phyloP scores from a whole-genome alignment of 2,797 vertebrate genomes.

The Halcyon smyrnensis region DNA sequence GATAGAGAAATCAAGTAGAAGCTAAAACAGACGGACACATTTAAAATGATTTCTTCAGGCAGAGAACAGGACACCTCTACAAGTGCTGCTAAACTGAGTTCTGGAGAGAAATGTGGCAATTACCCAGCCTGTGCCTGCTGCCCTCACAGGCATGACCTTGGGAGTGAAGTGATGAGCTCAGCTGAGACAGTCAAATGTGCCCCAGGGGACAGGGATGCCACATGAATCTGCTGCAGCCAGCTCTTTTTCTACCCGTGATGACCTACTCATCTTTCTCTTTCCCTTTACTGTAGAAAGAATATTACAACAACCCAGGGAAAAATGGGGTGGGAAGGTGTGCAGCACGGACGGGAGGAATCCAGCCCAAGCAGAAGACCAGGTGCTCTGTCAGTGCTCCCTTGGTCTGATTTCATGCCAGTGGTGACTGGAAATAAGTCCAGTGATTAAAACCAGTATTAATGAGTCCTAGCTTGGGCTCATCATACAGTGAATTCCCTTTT shows the following conservation, averaged over 20 bases:
- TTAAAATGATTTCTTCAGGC: conserved; percentile 28
- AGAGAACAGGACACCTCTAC: not conserved
- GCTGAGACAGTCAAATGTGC: not conserved
- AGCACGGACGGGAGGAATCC: not conserved
- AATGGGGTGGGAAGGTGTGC: accelerated
- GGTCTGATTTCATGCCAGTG: not conserved
- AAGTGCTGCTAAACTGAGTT: not conserved
- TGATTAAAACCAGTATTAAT: not conserved
- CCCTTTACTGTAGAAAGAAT: not conserved
- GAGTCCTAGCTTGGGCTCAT: not conserved
- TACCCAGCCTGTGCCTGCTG: not conserved
- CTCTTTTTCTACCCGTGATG: not conserved
- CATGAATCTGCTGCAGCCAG: not conserved
- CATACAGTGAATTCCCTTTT: not conserved
- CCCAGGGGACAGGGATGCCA: not conserved
- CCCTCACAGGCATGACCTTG: accelerated
- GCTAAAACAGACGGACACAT: not conserved
- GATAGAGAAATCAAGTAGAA: conserved; percentile 23
- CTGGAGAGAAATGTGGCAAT: not conserved
- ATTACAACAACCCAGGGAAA: not conserved
- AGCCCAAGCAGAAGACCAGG: not conserved
- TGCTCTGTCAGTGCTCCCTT: not conserved
- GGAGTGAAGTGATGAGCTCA: not conserved
- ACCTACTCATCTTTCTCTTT: not conserved
- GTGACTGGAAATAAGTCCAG: not conserved